These are phyloP conservation scores for Pithys albifrons DNA, from an alignment of 2,113 vertebrate genomes.

Conservation along the genomic window DNA sequence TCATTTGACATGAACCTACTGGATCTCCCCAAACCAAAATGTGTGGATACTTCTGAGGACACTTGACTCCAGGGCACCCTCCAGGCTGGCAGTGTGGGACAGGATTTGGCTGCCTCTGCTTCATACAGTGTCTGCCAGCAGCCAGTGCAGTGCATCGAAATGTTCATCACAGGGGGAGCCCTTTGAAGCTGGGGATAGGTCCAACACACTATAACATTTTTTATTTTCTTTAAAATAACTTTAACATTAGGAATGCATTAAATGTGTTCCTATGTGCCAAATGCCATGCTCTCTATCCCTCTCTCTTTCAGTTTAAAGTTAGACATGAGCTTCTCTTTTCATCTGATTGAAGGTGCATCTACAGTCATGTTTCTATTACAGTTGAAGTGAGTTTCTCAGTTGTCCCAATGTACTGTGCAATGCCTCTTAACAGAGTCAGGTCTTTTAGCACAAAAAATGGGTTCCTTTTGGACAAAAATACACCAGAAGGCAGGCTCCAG, in stretches of 20 bases:
- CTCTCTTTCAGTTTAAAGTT: background rate
- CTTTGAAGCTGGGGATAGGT: background rate
- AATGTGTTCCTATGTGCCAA: background rate
- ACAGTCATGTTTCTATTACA: background rate
- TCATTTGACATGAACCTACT: background rate
- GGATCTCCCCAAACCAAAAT: background rate
- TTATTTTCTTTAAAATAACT: background rate
- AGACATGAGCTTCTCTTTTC: background rate
- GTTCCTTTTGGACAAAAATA: background rate
- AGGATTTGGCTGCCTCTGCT: background rate
- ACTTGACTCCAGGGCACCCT: background rate
- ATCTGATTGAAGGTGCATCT: background rate
- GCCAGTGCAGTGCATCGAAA: accelerated
- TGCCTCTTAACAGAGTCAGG: accelerated
- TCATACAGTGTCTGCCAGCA: no score
- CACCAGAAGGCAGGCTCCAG: background rate
- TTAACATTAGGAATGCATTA: background rate
- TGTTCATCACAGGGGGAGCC: background rate
- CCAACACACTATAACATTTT: background rate
- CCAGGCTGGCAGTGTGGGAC: background rate
- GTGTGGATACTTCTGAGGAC: background rate
- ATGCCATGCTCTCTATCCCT: background rate
- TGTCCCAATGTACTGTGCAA: background rate
- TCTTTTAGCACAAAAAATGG: background rate
- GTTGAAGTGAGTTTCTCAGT: background rate